Conservation (phyloP, 2,113 vertebrate species). For the Colistium nudipinnis region DNA sequence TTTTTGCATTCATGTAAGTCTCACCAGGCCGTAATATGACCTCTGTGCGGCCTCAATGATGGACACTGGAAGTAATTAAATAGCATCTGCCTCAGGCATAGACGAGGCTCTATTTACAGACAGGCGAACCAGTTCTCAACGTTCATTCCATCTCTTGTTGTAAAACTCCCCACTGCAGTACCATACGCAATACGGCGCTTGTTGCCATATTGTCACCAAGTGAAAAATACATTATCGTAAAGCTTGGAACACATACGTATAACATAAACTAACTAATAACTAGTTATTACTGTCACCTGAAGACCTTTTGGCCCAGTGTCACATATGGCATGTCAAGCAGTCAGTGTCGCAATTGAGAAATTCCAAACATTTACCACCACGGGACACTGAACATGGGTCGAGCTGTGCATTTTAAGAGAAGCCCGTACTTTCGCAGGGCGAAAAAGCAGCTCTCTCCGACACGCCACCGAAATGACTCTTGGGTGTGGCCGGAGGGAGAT, state of each 20-base stretch:
- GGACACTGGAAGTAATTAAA: conserved; percentile 40
- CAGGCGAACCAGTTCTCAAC: conserved; percentile 29
- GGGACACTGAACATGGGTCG: not conserved
- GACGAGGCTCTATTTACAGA: conserved; percentile 22
- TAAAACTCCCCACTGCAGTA: not conserved
- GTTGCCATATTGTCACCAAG: not conserved
- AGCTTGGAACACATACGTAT: conserved; percentile 1
- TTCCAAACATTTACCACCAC: conserved; percentile 42
- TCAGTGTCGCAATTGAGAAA: conserved; percentile 42
- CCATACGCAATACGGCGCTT: not conserved
- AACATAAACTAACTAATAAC: not conserved
- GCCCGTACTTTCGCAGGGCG: conserved; percentile 11
- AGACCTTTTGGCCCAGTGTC: not conserved
- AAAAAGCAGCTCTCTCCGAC: conserved; percentile 15
- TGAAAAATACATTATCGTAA: not conserved
- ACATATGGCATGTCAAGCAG: conserved; percentile 10
- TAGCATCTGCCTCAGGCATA: conserved; percentile 13
- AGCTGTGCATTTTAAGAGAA: conserved; percentile 12
- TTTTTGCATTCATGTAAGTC: not conserved
- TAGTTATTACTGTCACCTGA: not conserved
- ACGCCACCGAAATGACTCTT: conserved; percentile 43
- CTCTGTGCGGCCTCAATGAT: conserved; percentile 26
- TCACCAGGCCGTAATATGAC: conserved; percentile 22
- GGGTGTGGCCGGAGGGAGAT: conserved; percentile 79
- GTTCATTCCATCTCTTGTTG: not conserved